phyloP scores from a whole-genome alignment of 2,888 invertebrate genomes.

The Phlogophora meticulosa region DNA sequence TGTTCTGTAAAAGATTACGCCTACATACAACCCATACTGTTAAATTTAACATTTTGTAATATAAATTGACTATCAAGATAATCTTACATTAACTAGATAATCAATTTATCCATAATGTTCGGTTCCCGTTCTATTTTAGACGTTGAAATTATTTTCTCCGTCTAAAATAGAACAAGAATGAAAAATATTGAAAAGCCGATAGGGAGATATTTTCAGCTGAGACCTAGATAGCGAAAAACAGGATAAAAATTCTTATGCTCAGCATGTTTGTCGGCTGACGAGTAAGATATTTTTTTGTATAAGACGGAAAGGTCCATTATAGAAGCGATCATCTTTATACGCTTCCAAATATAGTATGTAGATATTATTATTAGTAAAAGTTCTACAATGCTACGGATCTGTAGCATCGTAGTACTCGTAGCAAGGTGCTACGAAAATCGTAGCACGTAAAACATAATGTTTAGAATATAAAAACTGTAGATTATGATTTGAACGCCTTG shows the following conservation, averaged over 20 bases:
- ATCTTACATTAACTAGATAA: too few relatives aligned
- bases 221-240: constrained; percentile 2
- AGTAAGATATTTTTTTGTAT: neutral
- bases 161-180: neutral
- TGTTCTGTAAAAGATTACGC: neutral
- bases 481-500: neutral
- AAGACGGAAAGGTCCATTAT: neutral
- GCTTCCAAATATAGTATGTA: neutral
- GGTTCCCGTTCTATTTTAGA: too few relatives aligned
- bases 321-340: neutral
- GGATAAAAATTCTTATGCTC: constrained; percentile 1
- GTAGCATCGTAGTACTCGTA: constrained; percentile 21
- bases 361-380: too few relatives aligned
- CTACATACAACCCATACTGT: neutral
- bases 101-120: too few relatives aligned
- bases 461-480: neutral
- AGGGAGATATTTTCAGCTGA: constrained; percentile 2
- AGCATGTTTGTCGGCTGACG: constrained; percentile 14
- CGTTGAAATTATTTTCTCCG: constrained; percentile 8
- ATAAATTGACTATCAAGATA: neutral
- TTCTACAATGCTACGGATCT: constrained; percentile 17
- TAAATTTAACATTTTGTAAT: neutral
- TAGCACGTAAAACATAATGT: constrained; percentile 1
- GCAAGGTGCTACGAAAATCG: constrained; percentile 30
- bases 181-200: constrained; percentile 32